A percentile compares a stretch with the other conserved stretches of the same genome.
Conservation (phyloP, 2,888 invertebrate species). For the Ormia ochracea region DNA sequence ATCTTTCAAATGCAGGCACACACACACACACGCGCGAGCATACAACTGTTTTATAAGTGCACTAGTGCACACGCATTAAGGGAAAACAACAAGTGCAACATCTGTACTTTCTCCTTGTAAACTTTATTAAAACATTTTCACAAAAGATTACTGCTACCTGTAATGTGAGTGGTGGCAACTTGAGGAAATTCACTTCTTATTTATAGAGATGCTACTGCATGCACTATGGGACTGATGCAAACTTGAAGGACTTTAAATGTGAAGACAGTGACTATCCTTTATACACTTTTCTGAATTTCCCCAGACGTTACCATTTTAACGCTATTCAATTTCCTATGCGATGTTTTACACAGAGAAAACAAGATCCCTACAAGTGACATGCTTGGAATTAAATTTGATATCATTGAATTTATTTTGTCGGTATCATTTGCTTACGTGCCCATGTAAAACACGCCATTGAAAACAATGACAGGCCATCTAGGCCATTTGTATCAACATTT, state of each 20-base stretch:
- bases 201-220: background rate
- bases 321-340: too few relatives aligned
- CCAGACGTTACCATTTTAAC: too few relatives aligned
- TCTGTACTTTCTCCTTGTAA: background rate
- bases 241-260: background rate
- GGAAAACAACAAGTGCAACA: background rate
- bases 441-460: too few relatives aligned
- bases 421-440: too few relatives aligned
- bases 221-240: background rate
- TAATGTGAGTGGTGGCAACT: background rate
- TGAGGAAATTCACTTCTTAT: background rate
- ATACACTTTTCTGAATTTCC: too few relatives aligned
- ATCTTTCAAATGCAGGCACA: background rate
- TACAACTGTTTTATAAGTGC: background rate
- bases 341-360: too few relatives aligned
- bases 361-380: too few relatives aligned
- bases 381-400: too few relatives aligned
- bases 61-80: background rate
- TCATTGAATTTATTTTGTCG: too few relatives aligned
- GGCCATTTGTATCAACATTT: too few relatives aligned
- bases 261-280: too few relatives aligned
- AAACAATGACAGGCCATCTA: too few relatives aligned
- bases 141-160: background rate
- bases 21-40: background rate
- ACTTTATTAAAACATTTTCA: background rate